These are phyloP conservation scores for Thalpophila matura DNA, from an alignment of 2,888 invertebrate species.

Conservation along the genomic window DNA sequence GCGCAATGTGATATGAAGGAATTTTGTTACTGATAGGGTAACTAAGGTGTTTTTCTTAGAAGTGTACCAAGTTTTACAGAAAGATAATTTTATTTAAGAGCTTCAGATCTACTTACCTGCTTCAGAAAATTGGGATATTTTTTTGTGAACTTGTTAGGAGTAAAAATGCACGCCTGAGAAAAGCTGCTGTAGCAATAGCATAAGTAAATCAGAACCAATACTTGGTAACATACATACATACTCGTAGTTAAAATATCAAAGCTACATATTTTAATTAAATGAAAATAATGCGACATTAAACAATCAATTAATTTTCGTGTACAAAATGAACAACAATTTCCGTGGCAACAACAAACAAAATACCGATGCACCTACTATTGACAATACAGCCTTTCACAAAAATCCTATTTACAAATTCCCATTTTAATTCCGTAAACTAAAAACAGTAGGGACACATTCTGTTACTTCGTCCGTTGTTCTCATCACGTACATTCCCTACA, in stretches of 20 bases:
- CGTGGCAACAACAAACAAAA: background rate
- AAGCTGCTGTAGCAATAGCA: background rate
- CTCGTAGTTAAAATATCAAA: too few species aligned
- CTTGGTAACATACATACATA: too few species aligned
- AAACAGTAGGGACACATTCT: constrained; percentile 23
- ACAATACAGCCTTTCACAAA: too few species aligned
- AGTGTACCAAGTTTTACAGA: too few species aligned
- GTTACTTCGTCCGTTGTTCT: constrained; percentile 36
- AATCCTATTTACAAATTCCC: background rate
- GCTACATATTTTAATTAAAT: too few species aligned
- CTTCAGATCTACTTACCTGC: background rate
- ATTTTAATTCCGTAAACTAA: constrained; percentile 18
- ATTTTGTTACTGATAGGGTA: background rate
- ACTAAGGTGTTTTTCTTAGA: background rate
- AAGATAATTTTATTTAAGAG: too few species aligned
- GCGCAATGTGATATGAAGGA: background rate
- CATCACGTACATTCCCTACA: constrained; percentile 50
- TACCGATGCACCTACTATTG: background rate
- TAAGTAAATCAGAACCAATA: too few species aligned
- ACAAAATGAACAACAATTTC: background rate
- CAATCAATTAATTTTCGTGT: too few species aligned
- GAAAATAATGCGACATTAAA: too few species aligned
- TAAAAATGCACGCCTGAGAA: background rate
- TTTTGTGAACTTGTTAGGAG: background rate
- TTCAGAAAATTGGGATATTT: background rate